phyloP scores from a whole-genome alignment of 2,888 invertebrate genomes.

The Nasonovia ribisnigri region DNA sequence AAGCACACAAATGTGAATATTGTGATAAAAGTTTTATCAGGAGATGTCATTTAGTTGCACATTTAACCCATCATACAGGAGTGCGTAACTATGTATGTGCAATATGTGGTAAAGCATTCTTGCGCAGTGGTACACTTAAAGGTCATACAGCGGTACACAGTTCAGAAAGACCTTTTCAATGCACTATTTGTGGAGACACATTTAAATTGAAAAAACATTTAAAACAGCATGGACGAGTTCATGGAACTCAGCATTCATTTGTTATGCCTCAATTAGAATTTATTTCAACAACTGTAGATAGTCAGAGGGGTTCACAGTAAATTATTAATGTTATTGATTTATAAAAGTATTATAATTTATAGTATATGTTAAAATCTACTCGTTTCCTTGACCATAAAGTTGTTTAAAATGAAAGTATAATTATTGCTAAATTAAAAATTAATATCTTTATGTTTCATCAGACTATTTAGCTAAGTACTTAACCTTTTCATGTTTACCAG shows the following conservation, averaged over 20 bases:
- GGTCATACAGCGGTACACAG: slow-evolving; percentile 66
- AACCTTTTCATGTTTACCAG: not conserved
- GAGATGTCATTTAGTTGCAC: slow-evolving; percentile 66
- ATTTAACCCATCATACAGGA: slow-evolving; percentile 66
- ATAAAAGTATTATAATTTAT: not conserved
- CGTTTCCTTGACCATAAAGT: not conserved
- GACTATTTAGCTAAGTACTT: not conserved
- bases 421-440: not conserved
- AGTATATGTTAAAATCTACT: not conserved
- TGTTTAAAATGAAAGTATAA: not conserved
- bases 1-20: slow-evolving; percentile 72
- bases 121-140: slow-evolving; percentile 64
- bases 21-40: slow-evolving; percentile 73
- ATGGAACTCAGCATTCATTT: slow-evolving; percentile 36
- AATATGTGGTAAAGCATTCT: slow-evolving; percentile 65
- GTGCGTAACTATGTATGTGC: slow-evolving; percentile 66
- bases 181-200: slow-evolving; percentile 71
- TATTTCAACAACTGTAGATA: not conserved
- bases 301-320: not conserved
- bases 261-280: not conserved
- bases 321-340: not conserved
- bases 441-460: not conserved
- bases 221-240: slow-evolving; percentile 65
- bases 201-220: slow-evolving; percentile 66
- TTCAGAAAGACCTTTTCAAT: slow-evolving; percentile 70